A percentile compares a stretch with the other conserved stretches of the same genome.
Evolutionary conservation across 1,140 invertebrate species (phyloP).

Genomic region (Listronotus bonariensis): DNA sequence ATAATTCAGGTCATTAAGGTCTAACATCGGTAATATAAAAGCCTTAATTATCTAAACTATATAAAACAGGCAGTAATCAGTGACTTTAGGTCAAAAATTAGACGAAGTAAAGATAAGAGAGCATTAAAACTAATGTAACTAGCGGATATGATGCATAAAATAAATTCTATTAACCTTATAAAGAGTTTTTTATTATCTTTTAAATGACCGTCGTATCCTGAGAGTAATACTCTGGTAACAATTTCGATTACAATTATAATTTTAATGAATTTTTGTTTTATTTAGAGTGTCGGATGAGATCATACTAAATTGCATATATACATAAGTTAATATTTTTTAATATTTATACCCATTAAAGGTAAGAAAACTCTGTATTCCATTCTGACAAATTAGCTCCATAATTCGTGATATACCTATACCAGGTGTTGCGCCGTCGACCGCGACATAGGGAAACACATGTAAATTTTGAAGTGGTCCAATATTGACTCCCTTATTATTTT

Average conservation of each 20-base stretch:
- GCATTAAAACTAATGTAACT: conserved; percentile 35
- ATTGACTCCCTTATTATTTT: too few species aligned
- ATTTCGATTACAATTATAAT: not conserved
- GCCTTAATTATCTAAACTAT: conserved; percentile 1
- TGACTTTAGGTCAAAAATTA: conserved; percentile 10
- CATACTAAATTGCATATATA: too few species aligned
- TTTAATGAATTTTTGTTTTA: not conserved
- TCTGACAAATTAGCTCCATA: too few species aligned
- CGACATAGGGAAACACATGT: too few species aligned
- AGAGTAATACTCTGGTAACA: conserved; percentile 3
- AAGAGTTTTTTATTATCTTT: conserved; percentile 24
- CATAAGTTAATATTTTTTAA: too few species aligned
- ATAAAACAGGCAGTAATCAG: not conserved
- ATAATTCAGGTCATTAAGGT: too few species aligned
- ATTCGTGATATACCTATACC: too few species aligned
- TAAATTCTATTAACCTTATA: conserved; percentile 36
- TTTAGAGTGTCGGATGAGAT: too few species aligned
- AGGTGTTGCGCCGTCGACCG: too few species aligned
- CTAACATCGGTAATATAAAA: not conserved
- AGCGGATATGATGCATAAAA: conserved; percentile 31
- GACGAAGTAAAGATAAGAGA: conserved; percentile 21
- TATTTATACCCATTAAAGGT: too few species aligned
- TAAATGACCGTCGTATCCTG: conserved; percentile 4
- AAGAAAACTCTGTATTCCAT: too few species aligned
- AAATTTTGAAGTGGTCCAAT: too few species aligned